Percentiles rank a stretch among this genome's conserved stretches.
Evolutionary conservation across 1,140 invertebrate genomes (phyloP).

Genomic region (Bombyx mandarina): DNA sequence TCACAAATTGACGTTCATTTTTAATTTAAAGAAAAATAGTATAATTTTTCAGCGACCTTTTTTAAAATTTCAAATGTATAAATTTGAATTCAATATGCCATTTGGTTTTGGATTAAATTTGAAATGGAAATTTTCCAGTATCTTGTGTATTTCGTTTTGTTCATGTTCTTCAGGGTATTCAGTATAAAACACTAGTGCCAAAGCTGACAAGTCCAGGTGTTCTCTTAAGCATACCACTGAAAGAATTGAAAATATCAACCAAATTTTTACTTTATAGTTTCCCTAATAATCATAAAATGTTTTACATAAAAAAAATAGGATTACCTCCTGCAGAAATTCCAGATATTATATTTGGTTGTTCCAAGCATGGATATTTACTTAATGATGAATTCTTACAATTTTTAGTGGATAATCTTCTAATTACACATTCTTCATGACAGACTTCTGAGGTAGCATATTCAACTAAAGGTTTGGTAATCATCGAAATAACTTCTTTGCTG

Average conservation of each 20-base stretch:
- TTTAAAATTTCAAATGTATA: conserved; percentile 43
- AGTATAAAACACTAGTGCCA: conserved; percentile 38
- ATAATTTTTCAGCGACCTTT: conserved; percentile 10
- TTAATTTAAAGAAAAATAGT: not conserved
- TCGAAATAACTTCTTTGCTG: conserved; percentile 33
- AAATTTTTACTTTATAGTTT: not conserved
- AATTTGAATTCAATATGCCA: conserved; percentile 41
- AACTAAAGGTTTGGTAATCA: conserved; percentile 40
- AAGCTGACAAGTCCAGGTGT: conserved; percentile 29
- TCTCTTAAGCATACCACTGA: conserved; percentile 44
- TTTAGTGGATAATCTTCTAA: conserved; percentile 37
- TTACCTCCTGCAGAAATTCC: conserved; percentile 57
- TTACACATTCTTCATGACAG: conserved; percentile 23
- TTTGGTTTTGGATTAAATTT: conserved; percentile 16
- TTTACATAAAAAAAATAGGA: conserved; percentile 1
- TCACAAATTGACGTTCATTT: too few relatives aligned
- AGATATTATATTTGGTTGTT: conserved; percentile 59
- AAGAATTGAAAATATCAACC: conserved; percentile 17
- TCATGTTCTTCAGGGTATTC: conserved; percentile 40
- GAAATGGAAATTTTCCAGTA: conserved; percentile 38
- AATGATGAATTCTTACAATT: conserved; percentile 8
- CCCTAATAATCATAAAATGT: not conserved
- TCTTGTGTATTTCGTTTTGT: conserved; percentile 31
- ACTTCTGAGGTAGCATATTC: conserved; percentile 39
- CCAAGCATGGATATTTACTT: conserved; percentile 34